Conservation (phyloP, 2,888 invertebrate genomes). For the Leptarthrus brevirostris region DNA sequence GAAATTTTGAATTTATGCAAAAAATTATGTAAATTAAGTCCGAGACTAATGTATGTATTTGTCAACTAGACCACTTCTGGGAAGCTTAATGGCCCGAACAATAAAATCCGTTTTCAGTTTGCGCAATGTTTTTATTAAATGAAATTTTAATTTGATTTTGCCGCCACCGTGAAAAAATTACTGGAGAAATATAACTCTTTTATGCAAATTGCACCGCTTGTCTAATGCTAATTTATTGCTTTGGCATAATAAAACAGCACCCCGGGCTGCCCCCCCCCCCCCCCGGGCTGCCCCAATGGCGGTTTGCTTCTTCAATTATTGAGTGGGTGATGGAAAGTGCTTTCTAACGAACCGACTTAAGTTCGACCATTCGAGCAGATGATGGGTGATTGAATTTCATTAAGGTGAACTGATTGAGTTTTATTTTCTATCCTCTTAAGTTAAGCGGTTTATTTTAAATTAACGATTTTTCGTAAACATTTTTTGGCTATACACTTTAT, state of each 20-base stretch:
- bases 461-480: too few species aligned
- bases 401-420: too few species aligned
- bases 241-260: background rate
- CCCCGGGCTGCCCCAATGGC: too few species aligned
- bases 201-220: conserved; percentile 26
- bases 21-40: conserved; percentile 42
- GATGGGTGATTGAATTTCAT: too few species aligned
- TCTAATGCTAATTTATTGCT: conserved; percentile 21
- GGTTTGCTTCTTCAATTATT: conserved; percentile 13
- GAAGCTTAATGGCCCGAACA: conserved; percentile 5
- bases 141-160: conserved; percentile 35
- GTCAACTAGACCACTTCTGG: conserved; percentile 26
- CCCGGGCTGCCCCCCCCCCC: too few species aligned
- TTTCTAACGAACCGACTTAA: too few species aligned
- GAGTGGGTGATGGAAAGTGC: conserved; percentile 2
- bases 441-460: too few species aligned
- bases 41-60: conserved; percentile 36
- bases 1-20: conserved; percentile 40
- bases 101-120: conserved; percentile 22
- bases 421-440: too few species aligned
- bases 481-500: too few species aligned
- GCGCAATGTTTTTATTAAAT: conserved; percentile 35
- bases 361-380: too few species aligned
- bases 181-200: conserved; percentile 25
- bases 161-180: background rate